Evolutionary conservation across 2,797 vertebrate genomes (phyloP).

Genomic region (Lophius americanus): DNA sequence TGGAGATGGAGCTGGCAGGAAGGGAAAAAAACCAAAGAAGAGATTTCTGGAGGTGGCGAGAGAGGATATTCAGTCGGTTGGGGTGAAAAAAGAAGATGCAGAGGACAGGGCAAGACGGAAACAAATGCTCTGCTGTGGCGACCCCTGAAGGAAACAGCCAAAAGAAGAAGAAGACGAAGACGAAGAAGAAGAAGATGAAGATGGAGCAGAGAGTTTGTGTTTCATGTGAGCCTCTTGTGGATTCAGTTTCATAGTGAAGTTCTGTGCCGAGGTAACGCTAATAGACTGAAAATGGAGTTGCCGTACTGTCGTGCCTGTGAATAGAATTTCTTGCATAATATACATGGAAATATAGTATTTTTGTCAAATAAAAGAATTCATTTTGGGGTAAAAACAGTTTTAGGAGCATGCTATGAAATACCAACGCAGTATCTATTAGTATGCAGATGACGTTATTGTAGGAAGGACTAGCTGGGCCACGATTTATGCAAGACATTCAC

Average conservation of each 20-base stretch:
- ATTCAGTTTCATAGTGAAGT: conserved; percentile 33
- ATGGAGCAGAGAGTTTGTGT: neutral
- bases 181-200: too few species aligned
- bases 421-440: conserved; percentile 10
- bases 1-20: too few species aligned
- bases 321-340: conserved; percentile 43
- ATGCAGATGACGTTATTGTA: conserved; percentile 22
- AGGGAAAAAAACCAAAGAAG: too few species aligned
- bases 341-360: neutral
- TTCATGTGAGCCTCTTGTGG: conserved; percentile 18
- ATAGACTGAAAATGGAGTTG: conserved; percentile 65
- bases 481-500: conserved; percentile 34
- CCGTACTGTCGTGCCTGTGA: conserved; percentile 43
- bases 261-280: conserved; percentile 52
- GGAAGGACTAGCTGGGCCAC: neutral
- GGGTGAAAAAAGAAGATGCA: too few species aligned
- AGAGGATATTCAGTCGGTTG: too few species aligned
- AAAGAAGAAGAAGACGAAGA: too few species aligned
- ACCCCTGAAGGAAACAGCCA: too few species aligned
- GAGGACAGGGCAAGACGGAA: too few species aligned
- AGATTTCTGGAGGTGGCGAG: too few species aligned
- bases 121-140: too few species aligned
- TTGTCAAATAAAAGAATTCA: neutral
- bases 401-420: conserved; percentile 14
- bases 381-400: conserved; percentile 1